These are phyloP conservation scores for Cossypha niveicapilla DNA, from an alignment of 2,797 vertebrate species.

Conservation along the genomic window DNA sequence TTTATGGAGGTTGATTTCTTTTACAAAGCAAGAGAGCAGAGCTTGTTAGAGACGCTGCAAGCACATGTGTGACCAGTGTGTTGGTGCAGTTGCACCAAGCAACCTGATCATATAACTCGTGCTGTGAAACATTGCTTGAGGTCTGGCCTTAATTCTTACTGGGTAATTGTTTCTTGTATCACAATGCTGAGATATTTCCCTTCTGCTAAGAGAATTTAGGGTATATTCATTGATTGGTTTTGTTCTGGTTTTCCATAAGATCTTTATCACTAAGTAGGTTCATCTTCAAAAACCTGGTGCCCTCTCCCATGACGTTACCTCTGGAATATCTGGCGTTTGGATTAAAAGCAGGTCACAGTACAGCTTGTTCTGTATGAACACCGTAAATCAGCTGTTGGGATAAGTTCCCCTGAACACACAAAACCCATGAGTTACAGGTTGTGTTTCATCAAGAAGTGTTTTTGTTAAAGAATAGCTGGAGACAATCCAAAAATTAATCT, in stretches of 20 bases:
- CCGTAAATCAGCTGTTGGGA: neutral
- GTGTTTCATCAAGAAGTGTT: neutral
- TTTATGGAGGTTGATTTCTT: neutral
- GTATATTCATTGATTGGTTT: neutral
- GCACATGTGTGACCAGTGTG: neutral
- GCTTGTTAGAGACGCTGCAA: neutral
- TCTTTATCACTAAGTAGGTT: neutral
- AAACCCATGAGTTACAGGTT: neutral
- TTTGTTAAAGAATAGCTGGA: neutral
- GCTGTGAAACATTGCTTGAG: neutral
- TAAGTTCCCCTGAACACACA: neutral
- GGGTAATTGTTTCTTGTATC: neutral
- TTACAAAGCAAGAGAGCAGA: neutral
- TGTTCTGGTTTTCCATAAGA: neutral
- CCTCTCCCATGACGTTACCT: neutral
- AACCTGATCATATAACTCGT: rapidly evolving
- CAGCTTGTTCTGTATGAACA: neutral
- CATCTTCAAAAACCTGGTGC: neutral
- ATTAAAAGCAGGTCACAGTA: neutral
- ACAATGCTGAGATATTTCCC: neutral
- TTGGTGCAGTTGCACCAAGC: neutral
- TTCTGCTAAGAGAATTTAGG: neutral
- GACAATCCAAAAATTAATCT: neutral
- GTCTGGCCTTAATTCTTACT: neutral
- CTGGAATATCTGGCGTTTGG: neutral